Evolutionary conservation across 1,140 invertebrate species (phyloP).

Genomic region (Wiebesia pumilae): DNA sequence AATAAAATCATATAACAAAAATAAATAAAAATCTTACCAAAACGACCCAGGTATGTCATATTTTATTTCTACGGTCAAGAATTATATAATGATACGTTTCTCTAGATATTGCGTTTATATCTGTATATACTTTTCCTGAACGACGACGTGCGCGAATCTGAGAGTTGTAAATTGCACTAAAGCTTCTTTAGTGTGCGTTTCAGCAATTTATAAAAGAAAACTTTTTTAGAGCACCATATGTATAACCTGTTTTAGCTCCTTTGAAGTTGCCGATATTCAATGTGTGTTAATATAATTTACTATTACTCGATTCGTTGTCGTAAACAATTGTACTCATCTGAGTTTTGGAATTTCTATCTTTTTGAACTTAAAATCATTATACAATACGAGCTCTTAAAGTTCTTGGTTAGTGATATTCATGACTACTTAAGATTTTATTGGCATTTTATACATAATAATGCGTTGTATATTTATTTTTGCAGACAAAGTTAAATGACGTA

Average conservation of each 20-base stretch:
- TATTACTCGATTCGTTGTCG: neutral
- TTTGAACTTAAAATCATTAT: neutral
- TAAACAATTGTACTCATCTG: neutral
- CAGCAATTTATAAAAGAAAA: neutral
- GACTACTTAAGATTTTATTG: neutral
- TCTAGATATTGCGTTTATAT: neutral
- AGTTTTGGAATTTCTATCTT: neutral
- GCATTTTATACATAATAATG: neutral
- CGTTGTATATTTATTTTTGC: neutral
- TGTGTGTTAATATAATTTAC: conserved; percentile 13
- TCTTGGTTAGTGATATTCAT: neutral
- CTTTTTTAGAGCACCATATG: neutral
- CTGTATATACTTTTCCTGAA: neutral
- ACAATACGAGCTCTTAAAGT: neutral
- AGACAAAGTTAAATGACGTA: neutral
- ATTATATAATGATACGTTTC: conserved; percentile 35
- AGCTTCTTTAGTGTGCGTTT: neutral
- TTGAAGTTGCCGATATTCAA: neutral
- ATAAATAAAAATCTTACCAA: neutral
- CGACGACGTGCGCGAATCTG: neutral
- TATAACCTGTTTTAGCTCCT: neutral
- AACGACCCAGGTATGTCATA: neutral
- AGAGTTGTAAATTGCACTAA: neutral
- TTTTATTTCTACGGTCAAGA: conserved; percentile 31
- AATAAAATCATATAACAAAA: neutral